Evolutionary conservation across 2,113 vertebrate species (phyloP), one percentile per base, ranked within the genome.

Genomic region (Callaeas wilsoni): DNA sequence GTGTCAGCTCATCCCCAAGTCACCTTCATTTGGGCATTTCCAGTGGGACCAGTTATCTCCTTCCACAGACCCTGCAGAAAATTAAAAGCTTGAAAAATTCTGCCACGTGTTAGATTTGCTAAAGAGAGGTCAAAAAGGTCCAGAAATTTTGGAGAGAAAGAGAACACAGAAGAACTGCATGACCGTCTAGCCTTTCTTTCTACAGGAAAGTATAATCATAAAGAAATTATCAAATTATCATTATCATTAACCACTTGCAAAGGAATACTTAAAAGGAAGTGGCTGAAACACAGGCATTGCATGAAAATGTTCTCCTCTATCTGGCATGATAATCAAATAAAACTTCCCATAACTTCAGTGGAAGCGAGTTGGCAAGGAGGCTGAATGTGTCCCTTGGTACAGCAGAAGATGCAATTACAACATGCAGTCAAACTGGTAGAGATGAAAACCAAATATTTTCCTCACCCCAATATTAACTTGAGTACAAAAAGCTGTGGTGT

Each of bases 361-460:
- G 71, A 88, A 94, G 79, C 0, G 14, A 52, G 59, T 5, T 78
- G 85, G 50, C 71, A 63, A 77, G 42, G 81, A 74, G 46, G 44
- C 63, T 81, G 55, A 86, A 67, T 53, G 16, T 2, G 5, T 93
- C 90, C 90, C 93, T 65, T 55, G 87, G 76, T 63, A 50, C 39
- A 86, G 78, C 29, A 37, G 32, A 63, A 90, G 70, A 90, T 86
- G 44, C 73, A 88, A 87, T 88, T 91, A 90, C n/a, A 70, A 13
- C 1, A 2, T 41, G 41, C 55, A 67, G 50, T 69, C 80, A 74
- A 76, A 77, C 35, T 64, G 27, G 35, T 27, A 71, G 50, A 81
- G 25, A 68, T 75, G 76, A 86, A 94, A 93, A 62, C 6, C 64
- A 93, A 92, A 16, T 85, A 77, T 92, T 96, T 91, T 85, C 75